phyloP scores from a whole-genome alignment of 2,888 invertebrate genomes.

The Lymantria monacha region DNA sequence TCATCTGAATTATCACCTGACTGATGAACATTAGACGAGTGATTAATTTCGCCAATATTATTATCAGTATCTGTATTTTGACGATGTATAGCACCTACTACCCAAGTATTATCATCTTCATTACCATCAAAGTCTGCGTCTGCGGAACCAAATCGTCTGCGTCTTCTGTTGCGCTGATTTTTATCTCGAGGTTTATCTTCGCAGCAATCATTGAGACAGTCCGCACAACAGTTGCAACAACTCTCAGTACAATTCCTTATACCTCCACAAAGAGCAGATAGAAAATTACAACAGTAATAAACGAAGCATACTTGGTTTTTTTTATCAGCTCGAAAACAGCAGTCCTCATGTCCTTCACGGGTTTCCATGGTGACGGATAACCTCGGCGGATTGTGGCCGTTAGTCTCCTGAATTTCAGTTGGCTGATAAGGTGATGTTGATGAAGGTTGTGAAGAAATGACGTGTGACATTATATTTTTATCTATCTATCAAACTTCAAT shows the following conservation, averaged over 20 bases:
- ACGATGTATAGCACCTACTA: conserved; percentile 1
- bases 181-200: conserved; percentile 29
- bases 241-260: conserved; percentile 33
- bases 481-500: background rate
- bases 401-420: conserved; percentile 20
- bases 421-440: conserved; percentile 34
- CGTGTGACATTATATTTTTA: conserved; percentile 30
- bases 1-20: background rate
- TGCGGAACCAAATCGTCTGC: conserved; percentile 3
- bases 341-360: conserved; percentile 25
- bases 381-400: conserved; percentile 12
- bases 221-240: conserved; percentile 37
- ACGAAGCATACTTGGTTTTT: conserved; percentile 27
- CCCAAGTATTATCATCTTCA: conserved; percentile 18
- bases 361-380: conserved; percentile 16
- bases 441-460: conserved; percentile 30
- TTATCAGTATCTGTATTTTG: background rate
- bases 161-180: conserved; percentile 10
- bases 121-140: conserved; percentile 3
- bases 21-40: background rate
- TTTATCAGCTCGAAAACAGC: conserved; percentile 29
- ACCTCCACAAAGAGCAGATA: conserved; percentile 28
- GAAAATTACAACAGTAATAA: conserved; percentile 23
- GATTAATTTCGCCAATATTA: background rate
- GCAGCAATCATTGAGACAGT: conserved; percentile 37